phyloP scores from a whole-genome alignment of 2,797 vertebrate species.

The Macrochelys suwanniensis region DNA sequence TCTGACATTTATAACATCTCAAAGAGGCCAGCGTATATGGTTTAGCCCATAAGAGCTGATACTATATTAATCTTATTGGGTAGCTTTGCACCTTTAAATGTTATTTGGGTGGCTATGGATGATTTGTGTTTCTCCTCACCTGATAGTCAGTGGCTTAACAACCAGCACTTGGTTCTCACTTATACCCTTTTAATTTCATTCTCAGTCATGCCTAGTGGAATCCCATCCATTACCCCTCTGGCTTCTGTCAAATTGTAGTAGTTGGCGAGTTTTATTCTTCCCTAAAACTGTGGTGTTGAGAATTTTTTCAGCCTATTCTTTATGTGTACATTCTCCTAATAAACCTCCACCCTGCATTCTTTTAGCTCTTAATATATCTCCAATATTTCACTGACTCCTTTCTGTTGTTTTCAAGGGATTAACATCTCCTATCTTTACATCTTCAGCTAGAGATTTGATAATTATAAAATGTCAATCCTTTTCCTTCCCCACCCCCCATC shows the following conservation, averaged over 20 bases:
- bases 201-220: background rate
- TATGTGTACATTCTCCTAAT: too few species aligned
- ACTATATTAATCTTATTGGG: background rate
- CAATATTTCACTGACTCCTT: too few species aligned
- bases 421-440: too few species aligned
- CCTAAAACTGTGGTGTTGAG: background rate
- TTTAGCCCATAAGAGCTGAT: too few species aligned
- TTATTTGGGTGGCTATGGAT: background rate
- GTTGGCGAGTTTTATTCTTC: background rate
- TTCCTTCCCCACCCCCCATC: too few species aligned
- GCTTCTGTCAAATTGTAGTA: background rate
- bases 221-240: background rate
- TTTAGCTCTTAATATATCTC: too few species aligned
- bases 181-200: background rate
- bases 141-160: background rate
- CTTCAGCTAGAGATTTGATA: too few species aligned
- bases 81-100: background rate
- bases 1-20: too few species aligned
- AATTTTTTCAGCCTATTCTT: background rate
- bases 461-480: too few species aligned
- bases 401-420: too few species aligned
- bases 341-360: too few species aligned
- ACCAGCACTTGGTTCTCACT: background rate
- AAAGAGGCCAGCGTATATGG: too few species aligned
- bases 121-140: background rate